Evolutionary conservation across 2,888 invertebrate species (phyloP).

Genomic region (Thalpophila matura): DNA sequence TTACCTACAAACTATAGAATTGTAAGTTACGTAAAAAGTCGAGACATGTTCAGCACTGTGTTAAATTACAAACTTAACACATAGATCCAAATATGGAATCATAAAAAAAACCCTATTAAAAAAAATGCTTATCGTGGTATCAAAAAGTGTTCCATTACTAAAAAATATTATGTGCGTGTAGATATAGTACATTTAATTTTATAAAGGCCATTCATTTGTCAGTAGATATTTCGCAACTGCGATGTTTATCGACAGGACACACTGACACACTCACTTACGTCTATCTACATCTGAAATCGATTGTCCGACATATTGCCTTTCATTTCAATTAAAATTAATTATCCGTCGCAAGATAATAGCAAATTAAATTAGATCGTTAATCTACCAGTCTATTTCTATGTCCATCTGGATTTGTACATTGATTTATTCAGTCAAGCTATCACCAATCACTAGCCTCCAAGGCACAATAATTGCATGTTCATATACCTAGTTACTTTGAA

Average conservation of each 20-base stretch:
- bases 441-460: neutral
- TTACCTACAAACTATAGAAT: too few relatives aligned
- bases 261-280: conserved; percentile 30
- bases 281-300: conserved; percentile 39
- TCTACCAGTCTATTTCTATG: conserved; percentile 21
- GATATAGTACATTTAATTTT: too few relatives aligned
- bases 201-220: conserved; percentile 52
- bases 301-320: conserved; percentile 51
- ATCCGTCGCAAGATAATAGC: conserved; percentile 38
- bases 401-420: conserved; percentile 17
- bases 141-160: neutral
- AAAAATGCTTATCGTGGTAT: too few relatives aligned
- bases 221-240: conserved; percentile 50
- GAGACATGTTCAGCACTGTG: too few relatives aligned
- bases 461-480: neutral
- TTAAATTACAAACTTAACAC: too few relatives aligned
- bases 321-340: conserved; percentile 57
- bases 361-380: conserved; percentile 48
- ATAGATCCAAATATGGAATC: neutral
- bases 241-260: conserved; percentile 49
- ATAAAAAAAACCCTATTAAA: neutral
- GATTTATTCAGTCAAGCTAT: conserved; percentile 10
- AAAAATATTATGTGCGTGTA: too few relatives aligned
- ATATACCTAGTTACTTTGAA: neutral
- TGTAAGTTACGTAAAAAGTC: too few relatives aligned